phyloP scores from a whole-genome alignment of 2,888 invertebrate genomes.

The Drosophila testacea region DNA sequence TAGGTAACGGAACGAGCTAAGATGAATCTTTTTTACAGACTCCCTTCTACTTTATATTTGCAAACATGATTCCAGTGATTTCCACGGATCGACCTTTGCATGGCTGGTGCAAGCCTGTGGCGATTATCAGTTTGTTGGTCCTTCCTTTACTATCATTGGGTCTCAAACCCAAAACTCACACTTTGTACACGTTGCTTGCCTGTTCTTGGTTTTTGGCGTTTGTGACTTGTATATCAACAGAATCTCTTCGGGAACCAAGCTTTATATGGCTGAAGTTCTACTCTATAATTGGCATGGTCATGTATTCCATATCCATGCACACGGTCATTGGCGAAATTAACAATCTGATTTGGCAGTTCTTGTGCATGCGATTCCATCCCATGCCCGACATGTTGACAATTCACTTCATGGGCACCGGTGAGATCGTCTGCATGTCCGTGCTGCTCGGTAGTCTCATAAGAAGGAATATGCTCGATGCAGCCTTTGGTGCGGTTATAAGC shows the following conservation, averaged over 20 bases:
- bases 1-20: background rate
- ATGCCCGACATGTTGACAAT: conserved; percentile 35
- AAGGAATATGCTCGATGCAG: conserved; percentile 17
- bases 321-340: conserved; percentile 25
- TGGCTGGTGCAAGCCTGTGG: conserved; percentile 58
- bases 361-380: conserved; percentile 25
- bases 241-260: conserved; percentile 35
- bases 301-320: conserved; percentile 19
- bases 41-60: conserved; percentile 47
- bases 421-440: conserved; percentile 3
- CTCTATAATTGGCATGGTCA: conserved; percentile 17
- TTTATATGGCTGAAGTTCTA: conserved; percentile 1
- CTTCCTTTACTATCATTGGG: conserved; percentile 35
- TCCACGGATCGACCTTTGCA: conserved; percentile 6
- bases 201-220: conserved; percentile 27
- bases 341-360: conserved; percentile 55
- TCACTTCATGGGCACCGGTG: conserved; percentile 31
- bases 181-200: background rate
- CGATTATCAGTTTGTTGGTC: conserved; percentile 11
- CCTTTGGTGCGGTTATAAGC: conserved; percentile 52
- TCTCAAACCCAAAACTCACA: accelerated
- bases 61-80: conserved; percentile 51
- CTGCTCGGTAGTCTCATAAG: conserved; percentile 28
- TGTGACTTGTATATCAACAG: conserved; percentile 28
- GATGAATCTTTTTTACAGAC: conserved; percentile 17